Base-by-base conservation (phyloP, 2,113 vertebrate genomes). In the Sphaerodactylus townsendi region DNA sequence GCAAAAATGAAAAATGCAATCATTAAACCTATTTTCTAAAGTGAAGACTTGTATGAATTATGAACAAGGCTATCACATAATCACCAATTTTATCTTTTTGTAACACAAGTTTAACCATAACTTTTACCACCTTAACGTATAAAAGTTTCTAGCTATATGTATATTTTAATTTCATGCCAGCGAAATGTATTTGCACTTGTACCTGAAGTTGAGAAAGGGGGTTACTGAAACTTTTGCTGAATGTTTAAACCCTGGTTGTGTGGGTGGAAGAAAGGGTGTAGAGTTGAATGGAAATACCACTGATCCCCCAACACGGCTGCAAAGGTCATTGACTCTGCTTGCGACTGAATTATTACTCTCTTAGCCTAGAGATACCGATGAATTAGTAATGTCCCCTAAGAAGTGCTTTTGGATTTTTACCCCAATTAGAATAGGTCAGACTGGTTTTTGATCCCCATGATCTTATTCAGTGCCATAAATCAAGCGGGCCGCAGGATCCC, bases 391-490 rank as follows among this genome's bases (percentile, higher is more conserved):
- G 41, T 17, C 21, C 10, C 21, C 41, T 41, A 46, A 74, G 73
- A 82, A 44, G 17, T 15, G 10, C 79, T 82, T 72, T 82, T 44
- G 41, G 13, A 35, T 64, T 82, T 74, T 74, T 50, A 21, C 65
- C 28, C 71, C 81, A 62, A 65, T 82, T 82, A 74, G n/a, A 65
- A 74, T 6, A 82, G 71, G 4, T 65, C 59, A 65, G 41, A 19
- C 81, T 74, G 81, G 10, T 9, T 74, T 82, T 74, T 74, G 30
- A 82, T 74, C 56, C 56, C 35, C 41, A 65, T 65, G 81, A 74
- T n/a, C 30, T 44, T 44, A 82, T 82, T 82, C 81, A 82, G 21
- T 35, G 11, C 66, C 28, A 65, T 30, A 82, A 25, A 74, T 75
- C 81, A 75, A 75, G 71, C 71, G 74, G 71, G 56, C 37, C 46